Evolutionary conservation across 2,797 vertebrate genomes (phyloP).

Genomic region (Smutsia gigantea): DNA sequence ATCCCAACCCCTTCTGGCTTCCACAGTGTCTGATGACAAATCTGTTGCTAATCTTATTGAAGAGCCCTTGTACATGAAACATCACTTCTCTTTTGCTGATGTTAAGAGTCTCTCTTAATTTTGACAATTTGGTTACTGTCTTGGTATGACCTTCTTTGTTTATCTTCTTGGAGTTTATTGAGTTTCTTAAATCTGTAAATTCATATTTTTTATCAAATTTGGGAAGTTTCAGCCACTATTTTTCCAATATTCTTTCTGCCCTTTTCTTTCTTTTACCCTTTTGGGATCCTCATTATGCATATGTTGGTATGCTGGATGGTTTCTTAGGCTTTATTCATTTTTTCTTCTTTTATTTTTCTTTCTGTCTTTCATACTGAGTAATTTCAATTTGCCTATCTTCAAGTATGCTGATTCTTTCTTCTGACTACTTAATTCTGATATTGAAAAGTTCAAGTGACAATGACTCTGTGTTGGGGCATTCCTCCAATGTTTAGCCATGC

Average conservation of each 20-base stretch:
- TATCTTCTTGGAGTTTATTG: neutral
- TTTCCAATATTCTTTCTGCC: neutral
- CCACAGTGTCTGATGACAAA: neutral
- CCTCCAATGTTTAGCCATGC: neutral
- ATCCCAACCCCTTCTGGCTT: neutral
- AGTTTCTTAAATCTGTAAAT: neutral
- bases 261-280: neutral
- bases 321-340: neutral
- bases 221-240: neutral
- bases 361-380: neutral
- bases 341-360: neutral
- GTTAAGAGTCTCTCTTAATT: neutral
- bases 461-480: neutral
- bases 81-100: neutral
- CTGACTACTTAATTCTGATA: neutral
- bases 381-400: neutral
- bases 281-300: neutral
- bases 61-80: neutral
- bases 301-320: neutral
- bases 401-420: neutral
- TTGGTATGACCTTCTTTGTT: neutral
- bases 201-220: neutral
- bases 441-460: neutral
- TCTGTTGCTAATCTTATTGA: neutral
- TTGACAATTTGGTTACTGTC: neutral